phyloP scores from a whole-genome alignment of 2,888 invertebrate genomes.

The Magallana nippona region DNA sequence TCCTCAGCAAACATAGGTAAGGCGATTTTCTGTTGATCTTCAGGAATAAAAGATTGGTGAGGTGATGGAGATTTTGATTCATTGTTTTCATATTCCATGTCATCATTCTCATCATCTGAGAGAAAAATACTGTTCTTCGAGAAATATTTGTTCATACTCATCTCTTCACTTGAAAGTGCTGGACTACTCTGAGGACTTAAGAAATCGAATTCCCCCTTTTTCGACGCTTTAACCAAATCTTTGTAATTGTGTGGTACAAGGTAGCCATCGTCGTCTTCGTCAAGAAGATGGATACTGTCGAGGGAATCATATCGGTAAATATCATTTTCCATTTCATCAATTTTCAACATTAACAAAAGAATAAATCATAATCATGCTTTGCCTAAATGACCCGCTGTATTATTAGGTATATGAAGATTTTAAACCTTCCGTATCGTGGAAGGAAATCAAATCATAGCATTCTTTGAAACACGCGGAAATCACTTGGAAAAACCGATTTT shows the following conservation, averaged over 20 bases:
- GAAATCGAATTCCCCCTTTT: neutral
- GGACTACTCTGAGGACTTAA: neutral
- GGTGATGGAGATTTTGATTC: neutral
- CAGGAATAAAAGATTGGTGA: neutral
- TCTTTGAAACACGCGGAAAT: no score
- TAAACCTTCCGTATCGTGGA: no score
- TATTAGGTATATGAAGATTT: no score
- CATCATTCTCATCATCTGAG: slow-evolving; percentile 3
- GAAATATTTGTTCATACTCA: neutral
- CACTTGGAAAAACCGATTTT: no score
- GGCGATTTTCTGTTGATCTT: neutral
- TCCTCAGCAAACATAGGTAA: neutral
- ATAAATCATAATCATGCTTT: no score
- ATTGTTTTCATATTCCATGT: no score
- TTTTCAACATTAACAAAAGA: no score
- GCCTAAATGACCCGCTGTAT: no score
- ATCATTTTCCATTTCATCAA: slow-evolving; percentile 5
- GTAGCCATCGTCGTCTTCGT: neutral
- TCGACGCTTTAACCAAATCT: neutral
- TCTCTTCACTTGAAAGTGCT: neutral
- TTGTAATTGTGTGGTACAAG: neutral
- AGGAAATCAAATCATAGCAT: no score
- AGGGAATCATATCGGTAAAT: neutral
- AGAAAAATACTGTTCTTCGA: neutral
- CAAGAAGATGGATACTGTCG: neutral